Evolutionary conservation across 2,113 vertebrate genomes (phyloP), one percentile per base, ranked within the genome.

Genomic region (Spea bombifrons): DNA sequence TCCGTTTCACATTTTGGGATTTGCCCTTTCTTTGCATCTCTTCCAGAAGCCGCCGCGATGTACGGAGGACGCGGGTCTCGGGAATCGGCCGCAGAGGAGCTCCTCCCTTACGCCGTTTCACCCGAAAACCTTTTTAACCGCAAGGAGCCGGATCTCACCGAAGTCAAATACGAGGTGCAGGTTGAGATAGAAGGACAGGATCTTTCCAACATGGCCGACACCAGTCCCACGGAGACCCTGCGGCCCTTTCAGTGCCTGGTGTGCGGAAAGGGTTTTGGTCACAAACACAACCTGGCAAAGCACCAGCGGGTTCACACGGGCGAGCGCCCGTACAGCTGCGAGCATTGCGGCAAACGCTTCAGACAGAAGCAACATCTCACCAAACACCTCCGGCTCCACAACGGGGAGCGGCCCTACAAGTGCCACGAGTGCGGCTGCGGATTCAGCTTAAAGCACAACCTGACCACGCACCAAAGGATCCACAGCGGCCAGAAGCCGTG

Each of bases 391-490:
- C 84, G 89, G 16, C 88, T 88, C 5, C 91, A 92, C 80, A 48
- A 83, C n/a, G 85, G 86, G 53, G 86, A 87, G 16, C 88, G 90
- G 10, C 92, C 92, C 57, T 93, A 93, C 87, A 85, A 89, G 47
- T 94, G 93, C 3, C 85, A 86, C 1, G 88, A 90, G 71, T 93
- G 92, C 4, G 89, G 90, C 74, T 92, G 93, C 83, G 88, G 91
- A 68, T 94, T 93, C 86, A 90, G 92, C 73, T 91, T 92, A 85
- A 92, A 93, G 17, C 91, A 94, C 84, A 92, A 92, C 0, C 90
- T 94, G 4, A 80, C 85, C 4, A 89, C 88, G 67, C 89, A 90
- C 66, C 66, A 82, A 47, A 84, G 88, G n/a, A 85, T 90, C 64
- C 88, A 90, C 84, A 90, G 88, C 0, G 89, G 89, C 0, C 88